Percentiles rank a stretch among this genome's conserved stretches.
Evolutionary conservation across 2,797 vertebrate genomes (phyloP).

Genomic region (Lepus oiostolus): DNA sequence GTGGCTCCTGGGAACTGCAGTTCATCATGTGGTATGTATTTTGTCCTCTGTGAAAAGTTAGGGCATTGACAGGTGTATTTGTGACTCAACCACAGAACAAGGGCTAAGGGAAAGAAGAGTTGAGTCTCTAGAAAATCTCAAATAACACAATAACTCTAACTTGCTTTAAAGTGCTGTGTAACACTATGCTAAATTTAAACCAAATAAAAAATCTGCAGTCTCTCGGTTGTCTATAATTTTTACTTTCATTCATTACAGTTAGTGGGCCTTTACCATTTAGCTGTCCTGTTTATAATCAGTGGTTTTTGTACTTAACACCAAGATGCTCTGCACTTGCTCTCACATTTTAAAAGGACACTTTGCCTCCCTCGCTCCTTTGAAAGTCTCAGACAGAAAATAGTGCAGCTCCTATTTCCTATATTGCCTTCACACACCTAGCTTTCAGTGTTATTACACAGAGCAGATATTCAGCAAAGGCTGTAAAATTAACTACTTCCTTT

Average conservation of each 20-base stretch:
- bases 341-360: conserved; percentile 24
- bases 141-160: not conserved
- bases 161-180: conserved; percentile 4
- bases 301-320: conserved; percentile 33
- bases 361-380: conserved; percentile 42
- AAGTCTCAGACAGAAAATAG: conserved; percentile 25
- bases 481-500: conserved; percentile 36
- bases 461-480: conserved; percentile 9
- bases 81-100: conserved; percentile 60
- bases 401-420: conserved; percentile 7
- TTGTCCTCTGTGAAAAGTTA: conserved; percentile 74
- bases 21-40: conserved; percentile 70
- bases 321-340: conserved; percentile 31
- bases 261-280: not conserved
- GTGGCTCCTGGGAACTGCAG: conserved; percentile 76
- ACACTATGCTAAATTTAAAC: not conserved
- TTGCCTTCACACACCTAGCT: not conserved
- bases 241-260: not conserved
- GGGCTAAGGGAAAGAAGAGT: conserved; percentile 36
- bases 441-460: conserved; percentile 25
- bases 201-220: not conserved
- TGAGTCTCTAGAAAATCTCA: conserved; percentile 46
- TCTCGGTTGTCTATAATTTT: conserved; percentile 28
- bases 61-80: conserved; percentile 73
- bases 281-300: not conserved